A percentile compares a stretch with the other conserved stretches of the same genome.
Evolutionary conservation across 2,113 vertebrate species (phyloP).

Genomic region (Arvicanthis niloticus): DNA sequence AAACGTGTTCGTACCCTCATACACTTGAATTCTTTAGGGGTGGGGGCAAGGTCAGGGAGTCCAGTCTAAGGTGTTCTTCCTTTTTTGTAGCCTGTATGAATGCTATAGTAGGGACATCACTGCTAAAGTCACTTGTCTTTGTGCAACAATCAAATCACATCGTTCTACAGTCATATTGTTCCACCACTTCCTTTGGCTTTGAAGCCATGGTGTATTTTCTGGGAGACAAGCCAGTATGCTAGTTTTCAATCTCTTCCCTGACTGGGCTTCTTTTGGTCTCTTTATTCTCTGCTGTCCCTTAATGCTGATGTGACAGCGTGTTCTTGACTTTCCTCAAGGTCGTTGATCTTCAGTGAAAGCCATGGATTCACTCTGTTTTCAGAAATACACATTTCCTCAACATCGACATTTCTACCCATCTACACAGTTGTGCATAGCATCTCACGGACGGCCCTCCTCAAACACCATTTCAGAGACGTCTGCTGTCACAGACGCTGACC

Average conservation of each 20-base stretch:
- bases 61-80: background rate
- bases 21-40: background rate
- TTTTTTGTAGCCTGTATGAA: background rate
- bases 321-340: conserved; percentile 18
- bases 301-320: background rate
- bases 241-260: background rate
- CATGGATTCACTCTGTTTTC: conserved; percentile 19
- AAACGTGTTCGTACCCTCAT: background rate
- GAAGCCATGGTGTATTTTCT: background rate
- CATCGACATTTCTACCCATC: background rate
- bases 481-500: background rate
- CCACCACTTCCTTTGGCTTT: background rate
- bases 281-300: background rate
- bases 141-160: background rate
- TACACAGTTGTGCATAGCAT: background rate
- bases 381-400: background rate
- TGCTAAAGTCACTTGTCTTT: background rate
- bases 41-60: background rate
- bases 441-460: background rate
- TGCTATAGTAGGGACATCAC: background rate
- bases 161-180: background rate
- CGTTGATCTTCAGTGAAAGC: conserved; percentile 1
- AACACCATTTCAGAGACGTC: background rate
- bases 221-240: background rate
- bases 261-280: background rate